These are phyloP conservation scores for Chionomys nivalis DNA, from an alignment of 2,113 vertebrate species.

Conservation along the genomic window DNA sequence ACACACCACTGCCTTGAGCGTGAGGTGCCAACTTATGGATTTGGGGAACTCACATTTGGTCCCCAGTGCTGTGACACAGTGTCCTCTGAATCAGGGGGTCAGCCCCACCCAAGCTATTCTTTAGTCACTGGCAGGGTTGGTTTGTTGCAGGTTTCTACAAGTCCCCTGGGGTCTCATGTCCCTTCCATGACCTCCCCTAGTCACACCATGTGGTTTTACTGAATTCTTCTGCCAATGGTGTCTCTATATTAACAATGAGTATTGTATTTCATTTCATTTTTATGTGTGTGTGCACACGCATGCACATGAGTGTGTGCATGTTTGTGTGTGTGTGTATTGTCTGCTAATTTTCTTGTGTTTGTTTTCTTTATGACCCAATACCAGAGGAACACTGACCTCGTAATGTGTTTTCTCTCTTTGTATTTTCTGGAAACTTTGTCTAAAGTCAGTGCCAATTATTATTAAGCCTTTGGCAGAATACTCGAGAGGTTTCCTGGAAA, in stretches of 20 bases:
- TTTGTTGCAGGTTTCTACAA: background rate
- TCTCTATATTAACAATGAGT: background rate
- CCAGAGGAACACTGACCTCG: background rate
- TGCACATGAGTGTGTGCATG: no score
- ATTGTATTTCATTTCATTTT: background rate
- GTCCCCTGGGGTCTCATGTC: accelerated
- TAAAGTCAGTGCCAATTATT: background rate
- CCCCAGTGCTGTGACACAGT: background rate
- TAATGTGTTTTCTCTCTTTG: background rate
- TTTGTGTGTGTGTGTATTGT: no score
- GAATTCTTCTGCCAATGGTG: background rate
- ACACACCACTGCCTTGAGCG: background rate
- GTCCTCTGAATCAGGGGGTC: background rate
- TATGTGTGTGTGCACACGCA: background rate
- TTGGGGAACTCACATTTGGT: no score
- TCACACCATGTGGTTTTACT: background rate
- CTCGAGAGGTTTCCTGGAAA: background rate
- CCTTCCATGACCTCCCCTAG: background rate
- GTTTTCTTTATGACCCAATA: background rate
- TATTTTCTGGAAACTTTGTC: background rate
- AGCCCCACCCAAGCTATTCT: background rate
- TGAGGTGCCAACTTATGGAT: background rate
- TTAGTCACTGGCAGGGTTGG: background rate
- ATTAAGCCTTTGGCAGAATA: background rate
- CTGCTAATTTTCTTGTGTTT: background rate